Evolutionary conservation across 2,888 invertebrate genomes (phyloP), one percentile per base, ranked within the genome.

Genomic region (Hemaris fuciformis): DNA sequence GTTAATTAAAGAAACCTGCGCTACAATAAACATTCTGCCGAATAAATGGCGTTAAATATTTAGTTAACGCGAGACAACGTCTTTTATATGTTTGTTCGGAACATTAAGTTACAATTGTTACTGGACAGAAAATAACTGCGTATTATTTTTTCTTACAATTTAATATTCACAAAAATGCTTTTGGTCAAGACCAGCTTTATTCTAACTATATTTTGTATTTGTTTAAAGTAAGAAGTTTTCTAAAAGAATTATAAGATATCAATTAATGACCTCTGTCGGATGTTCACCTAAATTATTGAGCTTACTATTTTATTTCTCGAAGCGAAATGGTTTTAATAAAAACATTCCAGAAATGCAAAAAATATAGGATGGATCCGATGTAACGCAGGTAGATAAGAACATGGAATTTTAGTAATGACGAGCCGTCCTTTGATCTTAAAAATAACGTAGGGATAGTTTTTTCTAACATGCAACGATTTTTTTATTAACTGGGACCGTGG

Each of bases 391-490:
- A 60, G 53, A 38, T 48, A 48, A 34, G 56, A 41, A 53, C 53
- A 53, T 23, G 48, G 53, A 60, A 60, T 60, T 20, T 60, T 41
- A 60, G 60, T 53, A 60, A 53, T 53, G 41, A 18, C 48, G 22
- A 41, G 18, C 53, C 60, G 18, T 38, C 60, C 53, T 53, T 53
- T 46, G 60, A 41, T 53, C 48, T 15, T 60, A 41, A 53, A 60
- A 60, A 53, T 41, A 46, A 59, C 45, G 27, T 20, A 41, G 53
- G 53, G 48, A 41, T 60, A 53, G 53, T 48, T 48, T 60, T 45
- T 48, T 60, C 18, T 60, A 27, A 27, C 10, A 60, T 27, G n/a
- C 2, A 8, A 15, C 20, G 22, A n/a, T n/a, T 53, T 42, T 60
- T 60, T 48, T 60, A 60, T 60, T 41, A 53, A 53, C 53, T 27